Percentiles rank a stretch among this genome's conserved stretches.
These are phyloP conservation scores for Leucophenga montana DNA, from an alignment of 2,888 invertebrate genomes.

Conservation along the genomic window DNA sequence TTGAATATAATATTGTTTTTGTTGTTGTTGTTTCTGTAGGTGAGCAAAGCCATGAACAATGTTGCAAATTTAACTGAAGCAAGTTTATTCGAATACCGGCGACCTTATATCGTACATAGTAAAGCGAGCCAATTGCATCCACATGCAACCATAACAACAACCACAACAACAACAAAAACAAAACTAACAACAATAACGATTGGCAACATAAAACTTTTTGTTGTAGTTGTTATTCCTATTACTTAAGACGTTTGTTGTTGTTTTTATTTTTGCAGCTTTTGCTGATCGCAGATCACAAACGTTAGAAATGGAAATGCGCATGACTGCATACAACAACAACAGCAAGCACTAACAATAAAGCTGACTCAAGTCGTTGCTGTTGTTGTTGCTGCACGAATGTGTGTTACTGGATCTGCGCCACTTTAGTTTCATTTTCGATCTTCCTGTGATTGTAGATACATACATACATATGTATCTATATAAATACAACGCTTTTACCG, in stretches of 20 bases:
- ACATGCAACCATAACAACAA: slow-evolving; percentile 10
- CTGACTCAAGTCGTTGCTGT: background rate
- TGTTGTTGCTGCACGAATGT: slow-evolving; percentile 53
- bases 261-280: slow-evolving; percentile 33
- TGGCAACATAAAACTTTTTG: slow-evolving; percentile 12
- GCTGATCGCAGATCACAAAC: slow-evolving; percentile 59
- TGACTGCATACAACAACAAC: slow-evolving; percentile 55
- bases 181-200: background rate
- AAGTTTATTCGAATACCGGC: slow-evolving; percentile 16
- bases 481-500: too few species aligned
- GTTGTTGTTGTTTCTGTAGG: slow-evolving; percentile 59
- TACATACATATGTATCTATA: slow-evolving; percentile 22
- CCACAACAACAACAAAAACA: slow-evolving; percentile 32
- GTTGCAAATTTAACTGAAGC: slow-evolving; percentile 12
- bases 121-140: slow-evolving; percentile 26
- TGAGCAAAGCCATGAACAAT: slow-evolving; percentile 67
- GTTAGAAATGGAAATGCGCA: slow-evolving; percentile 69
- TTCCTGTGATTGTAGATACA: slow-evolving; percentile 65
- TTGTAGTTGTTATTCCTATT: slow-evolving; percentile 33
- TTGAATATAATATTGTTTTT: slow-evolving; percentile 12
- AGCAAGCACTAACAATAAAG: background rate
- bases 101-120: slow-evolving; percentile 21
- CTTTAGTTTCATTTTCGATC: slow-evolving; percentile 70
- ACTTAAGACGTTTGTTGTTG: slow-evolving; percentile 41
- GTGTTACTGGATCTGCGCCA: slow-evolving; percentile 70